A percentile compares a stretch with the other conserved stretches of the same genome.
These are phyloP conservation scores for Tachuris rubrigastra DNA, from an alignment of 2,113 vertebrate species.

Conservation along the genomic window DNA sequence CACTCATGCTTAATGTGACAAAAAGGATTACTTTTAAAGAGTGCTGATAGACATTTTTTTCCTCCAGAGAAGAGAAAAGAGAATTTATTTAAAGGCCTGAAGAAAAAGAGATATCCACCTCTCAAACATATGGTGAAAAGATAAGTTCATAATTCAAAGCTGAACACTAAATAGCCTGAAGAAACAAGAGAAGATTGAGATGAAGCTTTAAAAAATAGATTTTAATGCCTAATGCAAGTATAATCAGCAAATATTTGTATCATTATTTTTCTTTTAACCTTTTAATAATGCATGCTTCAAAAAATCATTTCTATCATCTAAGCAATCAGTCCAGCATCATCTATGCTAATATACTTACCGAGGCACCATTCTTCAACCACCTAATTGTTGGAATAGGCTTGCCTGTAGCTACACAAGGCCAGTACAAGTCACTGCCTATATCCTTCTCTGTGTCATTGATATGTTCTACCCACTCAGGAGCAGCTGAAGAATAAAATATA, in stretches of 20 bases:
- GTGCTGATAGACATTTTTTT: neutral
- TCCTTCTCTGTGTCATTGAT: conserved; percentile 90
- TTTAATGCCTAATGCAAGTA: neutral
- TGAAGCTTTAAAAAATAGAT: neutral
- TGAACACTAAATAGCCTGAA: neutral
- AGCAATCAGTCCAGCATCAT: neutral
- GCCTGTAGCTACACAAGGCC: conserved; percentile 88
- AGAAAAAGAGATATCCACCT: neutral
- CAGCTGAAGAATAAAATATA: conserved; percentile 75
- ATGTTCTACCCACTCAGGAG: conserved; percentile 90
- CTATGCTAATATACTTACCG: conserved; percentile 72
- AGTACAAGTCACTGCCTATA: conserved; percentile 86
- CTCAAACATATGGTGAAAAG: neutral
- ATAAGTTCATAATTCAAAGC: neutral
- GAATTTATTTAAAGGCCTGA: neutral
- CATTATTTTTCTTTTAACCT: neutral
- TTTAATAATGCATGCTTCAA: neutral
- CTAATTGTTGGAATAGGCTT: conserved; percentile 87
- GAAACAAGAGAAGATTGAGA: neutral
- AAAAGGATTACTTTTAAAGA: neutral
- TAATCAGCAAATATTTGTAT: neutral
- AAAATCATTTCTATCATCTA: neutral
- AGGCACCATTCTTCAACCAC: conserved; percentile 89
- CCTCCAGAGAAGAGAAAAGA: neutral
- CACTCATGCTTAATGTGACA: neutral